Evolutionary conservation across 2,888 invertebrate genomes (phyloP), one percentile per base, ranked within the genome.

Genomic region (Ormyrus rosae): DNA sequence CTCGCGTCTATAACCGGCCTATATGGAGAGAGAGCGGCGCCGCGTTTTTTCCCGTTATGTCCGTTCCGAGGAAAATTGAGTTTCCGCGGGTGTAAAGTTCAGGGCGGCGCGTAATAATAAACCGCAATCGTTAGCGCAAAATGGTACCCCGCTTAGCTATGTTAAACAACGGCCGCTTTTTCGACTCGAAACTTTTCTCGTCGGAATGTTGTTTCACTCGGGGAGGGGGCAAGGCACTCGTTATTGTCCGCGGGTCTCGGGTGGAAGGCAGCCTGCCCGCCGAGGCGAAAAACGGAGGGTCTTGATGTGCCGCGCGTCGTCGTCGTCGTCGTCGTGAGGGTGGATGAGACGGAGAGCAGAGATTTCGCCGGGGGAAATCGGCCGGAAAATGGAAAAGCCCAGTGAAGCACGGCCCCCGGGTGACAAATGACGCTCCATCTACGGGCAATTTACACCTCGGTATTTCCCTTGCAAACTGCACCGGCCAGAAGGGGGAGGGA

Each of bases 341-440:
- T 5, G 53, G 45, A 50, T n/a, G 50, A 6, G 50, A 19, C 6
- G 6, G 13, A 61, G 67, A 60, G 80, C 56, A 74, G 63, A 69
- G 56, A 70, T 68, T 71, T 60, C 56, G 70, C 67, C 56, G 65
- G 61, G 84, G 87, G 88, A 89, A 90, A 90, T 90, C 90, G 90
- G 86, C 83, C 84, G 90, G 91, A 91, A 90, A 91, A 91, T 91
- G 88, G 90, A 88, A 90, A 91, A 90, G 86, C 87, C 87, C 90
- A 88, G 89, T 87, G 88, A 85, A 88, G 86, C 86, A 77, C 46
- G 5, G 75, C 74, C 34, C 7, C n/a, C 13, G 13, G 50, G 89
- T 90, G 90, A 90, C 90, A 90, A 90, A 90, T 90, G 89, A 78
- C 71, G 65, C 77, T 61, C 67, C 75, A 69, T 78, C 70, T 65